A percentile compares a stretch with the other conserved stretches of the same genome.
Conservation (phyloP, 2,888 invertebrate genomes). For the Apodemia zela region DNA sequence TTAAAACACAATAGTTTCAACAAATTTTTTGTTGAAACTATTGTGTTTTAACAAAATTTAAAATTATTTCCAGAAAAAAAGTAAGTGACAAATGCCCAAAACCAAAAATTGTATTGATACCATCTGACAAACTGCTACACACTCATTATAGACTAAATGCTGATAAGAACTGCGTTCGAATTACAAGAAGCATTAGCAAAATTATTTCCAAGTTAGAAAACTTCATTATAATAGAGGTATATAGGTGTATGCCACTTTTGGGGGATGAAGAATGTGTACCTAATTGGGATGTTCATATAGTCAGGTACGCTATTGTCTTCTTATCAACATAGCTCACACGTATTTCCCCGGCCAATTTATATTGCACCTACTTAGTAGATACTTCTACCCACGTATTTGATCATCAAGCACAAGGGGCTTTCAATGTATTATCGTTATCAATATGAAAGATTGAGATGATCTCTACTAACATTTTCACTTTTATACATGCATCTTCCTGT, state of each 20-base stretch:
- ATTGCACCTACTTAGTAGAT: too few relatives aligned
- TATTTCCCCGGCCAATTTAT: too few relatives aligned
- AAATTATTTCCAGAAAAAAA: constrained; percentile 18
- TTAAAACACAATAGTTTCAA: too few relatives aligned
- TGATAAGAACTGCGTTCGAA: constrained; percentile 26
- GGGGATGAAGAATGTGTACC: constrained; percentile 58
- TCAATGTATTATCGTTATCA: too few relatives aligned
- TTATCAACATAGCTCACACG: neutral
- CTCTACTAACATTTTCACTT: too few relatives aligned
- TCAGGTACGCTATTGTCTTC: constrained; percentile 53
- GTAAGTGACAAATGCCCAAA: constrained; percentile 7
- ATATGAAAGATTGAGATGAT: too few relatives aligned
- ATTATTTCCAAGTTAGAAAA: constrained; percentile 35
- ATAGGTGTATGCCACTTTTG: constrained; percentile 65
- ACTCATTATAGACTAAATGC: constrained; percentile 34
- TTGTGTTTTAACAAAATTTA: neutral
- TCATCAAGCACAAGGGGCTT: too few relatives aligned
- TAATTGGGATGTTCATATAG: constrained; percentile 61
- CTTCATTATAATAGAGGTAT: constrained; percentile 54
- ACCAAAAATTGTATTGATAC: constrained; percentile 35
- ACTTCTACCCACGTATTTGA: too few relatives aligned
- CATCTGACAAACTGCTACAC: constrained; percentile 34
- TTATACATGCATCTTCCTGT: too few relatives aligned
- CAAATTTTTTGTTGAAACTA: neutral
- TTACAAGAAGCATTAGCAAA: constrained; percentile 49